Evolutionary conservation across 2,888 invertebrate species (phyloP).

Genomic region (Drosophila macrothrix): DNA sequence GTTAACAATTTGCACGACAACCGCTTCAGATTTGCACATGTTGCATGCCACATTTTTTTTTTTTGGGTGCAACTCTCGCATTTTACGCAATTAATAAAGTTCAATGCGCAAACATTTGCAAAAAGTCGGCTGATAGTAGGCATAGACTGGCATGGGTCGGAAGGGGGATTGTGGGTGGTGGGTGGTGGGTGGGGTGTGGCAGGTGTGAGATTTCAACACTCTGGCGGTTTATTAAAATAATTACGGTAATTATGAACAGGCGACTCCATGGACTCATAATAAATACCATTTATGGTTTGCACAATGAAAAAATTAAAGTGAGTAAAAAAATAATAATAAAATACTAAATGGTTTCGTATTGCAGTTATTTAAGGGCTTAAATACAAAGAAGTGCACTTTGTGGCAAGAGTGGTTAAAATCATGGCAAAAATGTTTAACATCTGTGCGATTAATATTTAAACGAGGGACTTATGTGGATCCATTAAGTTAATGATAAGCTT

Average conservation of each 20-base stretch:
- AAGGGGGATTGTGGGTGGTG: neutral
- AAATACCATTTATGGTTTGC: conserved; percentile 64
- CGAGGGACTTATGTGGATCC: neutral
- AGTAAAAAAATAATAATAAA: neutral
- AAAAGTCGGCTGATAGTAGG: conserved; percentile 9
- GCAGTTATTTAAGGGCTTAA: conserved; percentile 11
- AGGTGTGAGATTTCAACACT: conserved; percentile 39
- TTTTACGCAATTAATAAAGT: conserved; percentile 73
- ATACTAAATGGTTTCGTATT: conserved; percentile 23
- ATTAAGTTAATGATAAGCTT: neutral
- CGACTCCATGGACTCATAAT: conserved; percentile 52
- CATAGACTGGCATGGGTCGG: neutral
- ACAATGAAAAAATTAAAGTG: conserved; percentile 3
- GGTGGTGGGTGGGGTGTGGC: neutral
- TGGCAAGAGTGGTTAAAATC: neutral
- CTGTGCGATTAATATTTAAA: neutral
- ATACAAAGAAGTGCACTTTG: neutral
- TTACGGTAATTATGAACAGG: conserved; percentile 74
- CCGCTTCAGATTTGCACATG: conserved; percentile 51
- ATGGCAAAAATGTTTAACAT: neutral
- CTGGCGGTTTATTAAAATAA: conserved; percentile 78
- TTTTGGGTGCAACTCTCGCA: conserved; percentile 20
- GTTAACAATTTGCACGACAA: conserved; percentile 73
- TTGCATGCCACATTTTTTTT: neutral
- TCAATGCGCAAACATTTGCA: conserved; percentile 68